Conservation (phyloP, 2,888 invertebrate genomes). For the Nymphalis urticae region DNA sequence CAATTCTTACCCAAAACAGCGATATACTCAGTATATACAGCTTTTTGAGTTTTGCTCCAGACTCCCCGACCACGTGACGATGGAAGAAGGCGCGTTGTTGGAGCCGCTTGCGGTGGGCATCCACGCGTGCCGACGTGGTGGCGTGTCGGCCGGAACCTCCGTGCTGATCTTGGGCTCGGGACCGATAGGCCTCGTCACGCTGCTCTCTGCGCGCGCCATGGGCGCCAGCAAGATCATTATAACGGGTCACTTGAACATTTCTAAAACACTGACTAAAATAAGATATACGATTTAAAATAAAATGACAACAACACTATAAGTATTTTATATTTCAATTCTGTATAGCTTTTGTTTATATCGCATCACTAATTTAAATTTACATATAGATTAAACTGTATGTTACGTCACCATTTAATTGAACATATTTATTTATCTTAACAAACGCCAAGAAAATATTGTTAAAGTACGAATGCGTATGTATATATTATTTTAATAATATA, state of each 20-base stretch:
- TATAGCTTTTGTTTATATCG: no score
- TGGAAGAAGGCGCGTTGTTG: conserved; percentile 96
- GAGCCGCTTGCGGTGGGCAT: conserved; percentile 97
- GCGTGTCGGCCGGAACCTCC: conserved; percentile 85
- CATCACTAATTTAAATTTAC: no score
- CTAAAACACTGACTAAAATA: no score
- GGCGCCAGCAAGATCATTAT: conserved; percentile 90
- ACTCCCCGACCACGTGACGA: conserved; percentile 92
- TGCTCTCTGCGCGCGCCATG: conserved; percentile 91
- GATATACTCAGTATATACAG: no score
- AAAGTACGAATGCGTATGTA: no score
- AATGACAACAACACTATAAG: neutral
- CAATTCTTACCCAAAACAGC: no score
- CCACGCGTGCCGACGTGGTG: conserved; percentile 94
- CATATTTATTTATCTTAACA: no score
- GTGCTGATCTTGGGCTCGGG: conserved; percentile 92
- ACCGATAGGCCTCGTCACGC: conserved; percentile 92
- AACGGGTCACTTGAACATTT: conserved; percentile 80
- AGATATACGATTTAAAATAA: neutral
- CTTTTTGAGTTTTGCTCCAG: conserved; percentile 63
- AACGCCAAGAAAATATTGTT: no score
- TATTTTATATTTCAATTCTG: no score
- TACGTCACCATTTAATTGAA: no score
- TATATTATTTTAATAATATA: no score
- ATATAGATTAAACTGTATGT: no score